phyloP scores from a whole-genome alignment of 2,113 vertebrate species.

The Miniopterus natalensis region DNA sequence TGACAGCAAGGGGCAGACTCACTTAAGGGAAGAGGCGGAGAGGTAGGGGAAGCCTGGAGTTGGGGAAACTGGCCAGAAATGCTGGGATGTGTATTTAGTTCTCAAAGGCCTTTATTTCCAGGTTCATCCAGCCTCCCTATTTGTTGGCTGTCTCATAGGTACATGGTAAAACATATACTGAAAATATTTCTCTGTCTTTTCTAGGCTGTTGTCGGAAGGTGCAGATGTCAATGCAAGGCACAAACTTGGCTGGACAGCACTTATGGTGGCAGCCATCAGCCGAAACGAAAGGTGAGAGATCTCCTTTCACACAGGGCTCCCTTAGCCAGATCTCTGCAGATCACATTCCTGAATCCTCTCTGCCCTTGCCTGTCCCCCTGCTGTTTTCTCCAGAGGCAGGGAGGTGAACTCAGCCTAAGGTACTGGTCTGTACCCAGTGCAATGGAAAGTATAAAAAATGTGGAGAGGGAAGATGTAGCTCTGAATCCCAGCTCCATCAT shows the following conservation, averaged over 20 bases:
- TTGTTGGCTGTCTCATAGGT: neutral
- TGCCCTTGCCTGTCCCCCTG: neutral
- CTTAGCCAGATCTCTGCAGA: neutral
- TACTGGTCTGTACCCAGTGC: neutral
- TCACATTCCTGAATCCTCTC: neutral
- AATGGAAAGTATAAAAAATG: neutral
- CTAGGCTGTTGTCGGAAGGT: constrained; percentile 92
- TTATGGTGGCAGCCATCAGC: constrained; percentile 97
- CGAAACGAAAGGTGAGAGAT: constrained; percentile 92
- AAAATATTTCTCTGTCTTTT: constrained; percentile 34
- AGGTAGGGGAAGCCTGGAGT: neutral
- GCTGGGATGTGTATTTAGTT: neutral
- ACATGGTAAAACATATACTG: neutral
- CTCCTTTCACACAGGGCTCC: neutral
- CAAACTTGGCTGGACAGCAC: constrained; percentile 95
- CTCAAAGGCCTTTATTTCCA: neutral
- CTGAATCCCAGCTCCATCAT: neutral
- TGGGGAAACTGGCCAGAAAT: neutral
- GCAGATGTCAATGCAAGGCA: constrained; percentile 93
- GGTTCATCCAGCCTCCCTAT: neutral
- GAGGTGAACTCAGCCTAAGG: neutral
- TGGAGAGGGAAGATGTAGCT: neutral
- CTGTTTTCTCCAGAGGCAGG: neutral
- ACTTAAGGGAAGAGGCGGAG: neutral
- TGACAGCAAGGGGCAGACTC: neutral